These are phyloP conservation scores for Brachypterus glaber DNA, from an alignment of 2,888 invertebrate genomes.

Conservation along the genomic window DNA sequence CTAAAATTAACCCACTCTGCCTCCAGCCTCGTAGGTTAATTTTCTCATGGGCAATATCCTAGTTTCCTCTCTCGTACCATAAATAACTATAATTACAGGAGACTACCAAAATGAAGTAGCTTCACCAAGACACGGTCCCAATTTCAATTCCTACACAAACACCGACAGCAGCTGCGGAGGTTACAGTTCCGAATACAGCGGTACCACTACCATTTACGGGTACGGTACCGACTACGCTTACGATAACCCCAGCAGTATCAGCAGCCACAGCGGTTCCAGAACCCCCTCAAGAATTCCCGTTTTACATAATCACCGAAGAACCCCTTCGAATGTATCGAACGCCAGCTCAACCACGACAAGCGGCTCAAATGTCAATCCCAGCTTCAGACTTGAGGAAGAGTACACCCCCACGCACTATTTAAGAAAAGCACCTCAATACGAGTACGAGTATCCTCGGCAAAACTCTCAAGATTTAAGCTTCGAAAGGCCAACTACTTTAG, in stretches of 20 bases:
- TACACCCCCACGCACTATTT: conserved; percentile 43
- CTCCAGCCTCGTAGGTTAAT: too few relatives aligned
- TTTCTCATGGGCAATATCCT: too few relatives aligned
- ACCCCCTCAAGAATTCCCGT: conserved; percentile 40
- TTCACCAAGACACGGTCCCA: conserved; percentile 27
- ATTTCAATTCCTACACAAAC: conserved; percentile 28
- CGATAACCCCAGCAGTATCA: conserved; percentile 48
- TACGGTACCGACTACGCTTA: conserved; percentile 46
- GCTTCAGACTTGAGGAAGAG: conserved; percentile 54
- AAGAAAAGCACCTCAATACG: conserved; percentile 33
- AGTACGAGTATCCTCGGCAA: conserved; percentile 40
- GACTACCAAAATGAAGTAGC: conserved; percentile 30
- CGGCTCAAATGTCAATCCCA: conserved; percentile 52
- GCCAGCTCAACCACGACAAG: conserved; percentile 48
- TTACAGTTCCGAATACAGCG: conserved; percentile 38
- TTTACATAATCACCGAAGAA: conserved; percentile 60
- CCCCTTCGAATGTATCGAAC: conserved; percentile 66
- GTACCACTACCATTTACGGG: conserved; percentile 36
- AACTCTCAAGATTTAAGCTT: conserved; percentile 44
- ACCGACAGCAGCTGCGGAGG: conserved; percentile 32
- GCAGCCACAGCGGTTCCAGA: conserved; percentile 38
- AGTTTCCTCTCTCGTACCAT: too few relatives aligned
- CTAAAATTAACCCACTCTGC: too few relatives aligned
- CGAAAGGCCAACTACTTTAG: conserved; percentile 55
- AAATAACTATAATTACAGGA: conserved; percentile 17